Evolutionary conservation across 2,113 vertebrate species (phyloP), one percentile per base, ranked within the genome.

Genomic region (Nanorana parkeri): DNA sequence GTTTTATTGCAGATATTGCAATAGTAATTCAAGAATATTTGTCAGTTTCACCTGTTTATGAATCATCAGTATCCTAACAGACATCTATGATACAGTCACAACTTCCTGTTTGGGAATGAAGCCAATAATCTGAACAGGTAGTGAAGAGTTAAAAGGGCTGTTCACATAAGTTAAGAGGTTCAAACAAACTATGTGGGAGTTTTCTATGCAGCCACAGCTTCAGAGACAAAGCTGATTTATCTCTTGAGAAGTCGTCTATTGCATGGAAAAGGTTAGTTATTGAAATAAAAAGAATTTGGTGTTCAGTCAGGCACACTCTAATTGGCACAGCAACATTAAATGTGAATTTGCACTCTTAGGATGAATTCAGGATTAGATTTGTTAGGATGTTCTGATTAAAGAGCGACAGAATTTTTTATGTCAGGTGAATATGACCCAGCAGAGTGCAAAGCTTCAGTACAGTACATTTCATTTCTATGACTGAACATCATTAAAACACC

Each of bases 141-240:
- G 13, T 23, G 81, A 86, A 75, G 88, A 28, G 91, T 91, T 91
- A 92, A 91, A 84, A 68, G 87, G 84, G 87, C 85, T 76, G 87
- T 47, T 23, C 52, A 80, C 66, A 85, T 85, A 85, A 88, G 83
- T 83, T 81, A 68, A 54, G 75, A 67, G 71, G 29, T 60, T 67
- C 26, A 19, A 47, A 2, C 75, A 81, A 83, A 87, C 86, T 86
- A 84, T 67, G 81, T 78, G 85, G 71, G 90, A 90, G 87, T 91
- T 90, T 88, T n/a, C 79, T 55, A 83, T 78, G 78, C 76, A 1
- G 79, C 20, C 19, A 67, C 75, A 23, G 84, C 58, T 65, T 10
- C 11, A 55, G 68, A 61, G 56, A 68, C 8, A 67, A 78, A 60
- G 82, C 56, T 66, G 83, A 63, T 65, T 55, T 63, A 36, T 76